These are phyloP conservation scores for Pan troglodytes DNA, from an alignment of 2,113 vertebrate genomes.

Conservation along the genomic window DNA sequence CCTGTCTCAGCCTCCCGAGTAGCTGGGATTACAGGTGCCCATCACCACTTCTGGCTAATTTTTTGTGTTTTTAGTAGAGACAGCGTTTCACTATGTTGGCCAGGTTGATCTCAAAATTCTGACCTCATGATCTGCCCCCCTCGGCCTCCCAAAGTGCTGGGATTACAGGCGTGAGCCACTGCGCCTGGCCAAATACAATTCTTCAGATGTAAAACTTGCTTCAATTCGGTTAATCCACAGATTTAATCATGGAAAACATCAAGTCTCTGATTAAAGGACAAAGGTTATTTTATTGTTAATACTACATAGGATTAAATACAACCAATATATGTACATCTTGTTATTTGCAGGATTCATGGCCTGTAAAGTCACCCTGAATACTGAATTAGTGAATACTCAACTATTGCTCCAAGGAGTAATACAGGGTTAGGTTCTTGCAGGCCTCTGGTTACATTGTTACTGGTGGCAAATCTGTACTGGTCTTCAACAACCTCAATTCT, in stretches of 20 bases:
- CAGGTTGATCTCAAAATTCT: too few relatives aligned
- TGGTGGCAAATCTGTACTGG: too few relatives aligned
- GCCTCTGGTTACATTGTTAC: neutral
- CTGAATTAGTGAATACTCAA: neutral
- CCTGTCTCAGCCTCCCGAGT: too few relatives aligned
- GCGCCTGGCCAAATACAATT: neutral
- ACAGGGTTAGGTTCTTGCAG: neutral
- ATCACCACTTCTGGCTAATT: too few relatives aligned
- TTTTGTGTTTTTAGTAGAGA: too few relatives aligned
- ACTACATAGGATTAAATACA: neutral
- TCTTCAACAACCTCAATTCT: too few relatives aligned
- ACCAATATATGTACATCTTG: neutral
- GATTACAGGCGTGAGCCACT: too few relatives aligned
- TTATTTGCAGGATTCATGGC: neutral
- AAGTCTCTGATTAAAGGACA: neutral
- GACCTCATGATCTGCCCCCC: too few relatives aligned
- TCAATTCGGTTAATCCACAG: constrained; percentile 35
- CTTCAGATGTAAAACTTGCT: neutral
- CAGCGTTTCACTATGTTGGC: too few relatives aligned
- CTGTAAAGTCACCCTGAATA: neutral
- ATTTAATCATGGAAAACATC: neutral
- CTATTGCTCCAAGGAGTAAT: neutral
- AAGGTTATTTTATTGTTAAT: neutral
- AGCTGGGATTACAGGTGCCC: too few relatives aligned
- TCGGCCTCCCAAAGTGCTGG: too few relatives aligned